Conservation (phyloP, 2,888 invertebrate species). For the Pheosia tremula region DNA sequence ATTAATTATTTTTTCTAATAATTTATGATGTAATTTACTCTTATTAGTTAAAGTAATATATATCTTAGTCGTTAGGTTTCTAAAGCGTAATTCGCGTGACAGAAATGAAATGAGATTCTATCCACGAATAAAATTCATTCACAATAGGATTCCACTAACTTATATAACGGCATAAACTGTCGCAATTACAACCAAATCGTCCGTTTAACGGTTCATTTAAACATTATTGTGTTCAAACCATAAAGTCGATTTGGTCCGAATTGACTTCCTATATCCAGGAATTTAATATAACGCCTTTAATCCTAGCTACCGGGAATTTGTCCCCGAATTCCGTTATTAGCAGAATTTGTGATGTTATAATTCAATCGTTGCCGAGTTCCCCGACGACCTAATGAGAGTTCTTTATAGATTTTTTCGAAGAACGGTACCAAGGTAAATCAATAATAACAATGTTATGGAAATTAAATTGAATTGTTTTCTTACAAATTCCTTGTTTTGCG, state of each 20-base stretch:
- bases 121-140: neutral
- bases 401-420: slow-evolving; percentile 16
- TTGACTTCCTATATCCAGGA: slow-evolving; percentile 34
- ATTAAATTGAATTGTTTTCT: neutral
- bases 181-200: slow-evolving; percentile 36
- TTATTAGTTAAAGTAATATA: too few species aligned
- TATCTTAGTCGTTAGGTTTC: too few species aligned
- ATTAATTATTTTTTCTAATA: too few species aligned
- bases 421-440: neutral
- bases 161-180: slow-evolving; percentile 21
- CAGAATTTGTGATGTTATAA: slow-evolving; percentile 36
- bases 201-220: slow-evolving; percentile 36
- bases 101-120: too few species aligned
- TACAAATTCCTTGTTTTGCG: neutral
- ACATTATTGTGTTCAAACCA: slow-evolving; percentile 39
- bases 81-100: too few species aligned
- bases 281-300: slow-evolving; percentile 50
- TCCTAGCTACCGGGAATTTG: slow-evolving; percentile 45
- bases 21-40: too few species aligned
- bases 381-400: neutral
- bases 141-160: slow-evolving; percentile 2
- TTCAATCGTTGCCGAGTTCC: slow-evolving; percentile 30
- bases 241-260: slow-evolving; percentile 45
- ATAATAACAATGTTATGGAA: neutral
- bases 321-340: slow-evolving; percentile 46